phyloP scores from a whole-genome alignment of 2,888 invertebrate species.

The Melinaea marsaeus region DNA sequence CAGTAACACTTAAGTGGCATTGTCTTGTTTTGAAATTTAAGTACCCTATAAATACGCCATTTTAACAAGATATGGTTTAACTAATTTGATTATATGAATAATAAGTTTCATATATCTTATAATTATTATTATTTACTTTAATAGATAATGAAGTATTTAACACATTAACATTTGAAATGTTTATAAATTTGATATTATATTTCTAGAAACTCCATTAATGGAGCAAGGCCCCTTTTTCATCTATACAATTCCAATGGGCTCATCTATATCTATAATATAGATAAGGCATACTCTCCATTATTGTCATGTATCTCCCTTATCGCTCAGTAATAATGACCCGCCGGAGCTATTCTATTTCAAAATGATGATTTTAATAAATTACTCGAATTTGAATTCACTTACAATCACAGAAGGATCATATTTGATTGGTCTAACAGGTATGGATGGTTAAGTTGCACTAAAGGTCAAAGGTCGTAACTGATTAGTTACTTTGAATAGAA shows the following conservation, averaged over 20 bases:
- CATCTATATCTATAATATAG: conserved; percentile 17
- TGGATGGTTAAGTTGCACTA: conserved; percentile 37
- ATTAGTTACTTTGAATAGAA: conserved; percentile 54
- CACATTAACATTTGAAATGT: neutral
- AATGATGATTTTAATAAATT: conserved; percentile 35
- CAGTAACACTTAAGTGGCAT: too few species aligned
- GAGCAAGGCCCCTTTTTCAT: conserved; percentile 5
- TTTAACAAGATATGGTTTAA: too few species aligned
- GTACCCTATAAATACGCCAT: too few species aligned
- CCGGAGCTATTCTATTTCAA: conserved; percentile 38
- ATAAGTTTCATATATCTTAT: too few species aligned
- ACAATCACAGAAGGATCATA: conserved; percentile 24
- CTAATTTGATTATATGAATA: too few species aligned
- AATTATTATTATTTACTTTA: too few species aligned
- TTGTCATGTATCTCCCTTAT: conserved; percentile 69
- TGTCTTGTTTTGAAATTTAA: too few species aligned
- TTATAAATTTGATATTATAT: neutral
- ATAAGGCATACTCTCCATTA: conserved; percentile 68
- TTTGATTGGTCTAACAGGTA: conserved; percentile 27
- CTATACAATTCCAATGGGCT: conserved; percentile 27
- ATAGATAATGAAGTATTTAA: neutral
- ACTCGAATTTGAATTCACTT: conserved; percentile 39
- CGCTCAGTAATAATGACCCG: conserved; percentile 59
- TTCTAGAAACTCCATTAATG: conserved; percentile 3
- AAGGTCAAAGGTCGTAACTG: conserved; percentile 73